Percentiles rank a stretch among this genome's conserved stretches.
phyloP scores from a whole-genome alignment of 2,888 invertebrate species.

The Apamea sordens region DNA sequence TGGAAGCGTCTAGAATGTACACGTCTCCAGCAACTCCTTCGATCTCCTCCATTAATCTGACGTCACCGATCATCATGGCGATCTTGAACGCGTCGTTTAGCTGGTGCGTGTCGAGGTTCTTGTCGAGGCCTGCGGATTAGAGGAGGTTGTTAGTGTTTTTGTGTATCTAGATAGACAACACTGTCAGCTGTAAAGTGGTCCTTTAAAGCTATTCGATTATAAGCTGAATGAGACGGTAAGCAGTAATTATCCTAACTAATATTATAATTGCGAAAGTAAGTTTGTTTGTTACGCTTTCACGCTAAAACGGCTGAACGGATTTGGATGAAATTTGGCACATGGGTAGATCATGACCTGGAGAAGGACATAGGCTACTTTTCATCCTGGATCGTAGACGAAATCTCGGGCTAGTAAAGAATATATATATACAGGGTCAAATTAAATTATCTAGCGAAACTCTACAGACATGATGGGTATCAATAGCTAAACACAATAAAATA shows the following conservation, averaged over 20 bases:
- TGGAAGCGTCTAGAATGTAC: slow-evolving; percentile 94
- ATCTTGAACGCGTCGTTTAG: slow-evolving; percentile 94
- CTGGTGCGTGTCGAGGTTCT: slow-evolving; percentile 91
- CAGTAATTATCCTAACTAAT: background rate
- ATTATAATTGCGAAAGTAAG: too few species aligned
- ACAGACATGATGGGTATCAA: too few species aligned
- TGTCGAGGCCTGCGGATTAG: slow-evolving; percentile 80
- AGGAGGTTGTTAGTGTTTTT: background rate
- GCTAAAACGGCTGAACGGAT: too few species aligned
- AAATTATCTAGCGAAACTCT: too few species aligned
- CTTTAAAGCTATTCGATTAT: background rate
- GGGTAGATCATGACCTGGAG: too few species aligned
- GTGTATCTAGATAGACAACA: background rate
- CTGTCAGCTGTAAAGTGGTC: background rate
- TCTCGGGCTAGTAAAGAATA: too few species aligned
- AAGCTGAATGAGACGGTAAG: background rate
- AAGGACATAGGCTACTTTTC: too few species aligned
- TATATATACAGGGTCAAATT: too few species aligned
- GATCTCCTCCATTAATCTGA: slow-evolving; percentile 93
- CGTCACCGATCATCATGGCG: slow-evolving; percentile 95
- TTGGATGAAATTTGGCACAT: too few species aligned
- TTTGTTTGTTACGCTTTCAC: too few species aligned
- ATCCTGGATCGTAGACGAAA: too few species aligned
- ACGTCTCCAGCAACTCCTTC: slow-evolving; percentile 96
- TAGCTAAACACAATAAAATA: too few species aligned